Evolutionary conservation across 2,797 vertebrate genomes (phyloP), one percentile per base, ranked within the genome.

Genomic region (Notolepis coatsorum): DNA sequence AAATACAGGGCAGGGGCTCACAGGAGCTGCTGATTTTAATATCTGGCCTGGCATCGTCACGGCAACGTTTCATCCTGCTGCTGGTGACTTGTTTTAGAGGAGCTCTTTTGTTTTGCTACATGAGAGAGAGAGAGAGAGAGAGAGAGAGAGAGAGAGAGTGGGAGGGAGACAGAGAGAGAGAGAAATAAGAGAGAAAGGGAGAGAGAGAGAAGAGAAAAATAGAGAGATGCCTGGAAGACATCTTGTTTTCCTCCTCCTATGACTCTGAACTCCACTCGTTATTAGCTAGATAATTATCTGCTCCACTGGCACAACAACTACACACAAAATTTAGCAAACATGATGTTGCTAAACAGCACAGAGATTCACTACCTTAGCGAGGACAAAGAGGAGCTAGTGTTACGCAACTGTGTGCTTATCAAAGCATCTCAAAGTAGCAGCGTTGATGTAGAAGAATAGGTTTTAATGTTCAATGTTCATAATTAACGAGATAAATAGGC

Each of bases 241-340:
- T 46, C 52, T 61, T 15, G 38, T 41, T 67, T 56, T 10, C 12
- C 24, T 47, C 17, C 0, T 48, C 51, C 61, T 47, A 50, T 42
- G 53, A 30, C 50, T 39, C 13, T 65, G 35, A 68, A 78, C 70
- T 42, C 45, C 41, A 60, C 71, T 67, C 25, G 31, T 81, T 61
- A 60, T 81, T 61, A 60, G 57, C 61, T 66, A 49, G 49, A 6
- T 68, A 70, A 81, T 76, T 54, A 83, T 55, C 41, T 20, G 12
- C 54, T 61, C 39, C 2, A 18, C 43, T 30, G 24, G 42, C 39
- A 65, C 58, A 58, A 65, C 58, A 58, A 60, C 62, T 42, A 20
- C 23, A 59, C 20, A 38, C 41, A 58, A 45, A 54, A 62, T 58
- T 66, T 7, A 80, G 58, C 72, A 66, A 69, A 24, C 10, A 12